Conservation (phyloP, 2,797 vertebrate species). For the Falco columbarius region DNA sequence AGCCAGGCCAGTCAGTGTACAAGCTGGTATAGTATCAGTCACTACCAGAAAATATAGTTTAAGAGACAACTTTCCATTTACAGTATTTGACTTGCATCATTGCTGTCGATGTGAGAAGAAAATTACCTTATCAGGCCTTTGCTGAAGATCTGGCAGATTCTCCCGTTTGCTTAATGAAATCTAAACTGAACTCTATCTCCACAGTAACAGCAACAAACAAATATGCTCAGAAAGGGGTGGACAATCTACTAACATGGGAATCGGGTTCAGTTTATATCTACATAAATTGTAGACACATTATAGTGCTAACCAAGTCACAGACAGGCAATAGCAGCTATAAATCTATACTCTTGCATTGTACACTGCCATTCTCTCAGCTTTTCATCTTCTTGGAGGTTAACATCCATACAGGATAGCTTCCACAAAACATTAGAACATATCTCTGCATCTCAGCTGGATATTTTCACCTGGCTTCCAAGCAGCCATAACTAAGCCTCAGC, state of each 20-base stretch:
- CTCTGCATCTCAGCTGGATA: not conserved
- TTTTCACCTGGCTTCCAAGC: not conserved
- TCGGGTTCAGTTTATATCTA: not conserved
- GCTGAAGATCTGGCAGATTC: not conserved
- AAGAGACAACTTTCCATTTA: not conserved
- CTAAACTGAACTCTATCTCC: not conserved
- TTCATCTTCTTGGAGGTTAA: not conserved
- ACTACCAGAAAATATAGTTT: not conserved
- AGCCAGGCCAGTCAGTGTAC: not conserved
- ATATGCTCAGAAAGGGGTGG: not conserved
- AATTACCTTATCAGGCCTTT: slow-evolving; percentile 9
- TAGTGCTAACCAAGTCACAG: not conserved
- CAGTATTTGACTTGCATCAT: not conserved
- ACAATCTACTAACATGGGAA: not conserved
- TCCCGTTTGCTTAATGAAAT: not conserved
- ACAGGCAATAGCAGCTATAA: not conserved
- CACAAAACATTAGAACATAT: not conserved
- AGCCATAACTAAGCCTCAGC: not conserved
- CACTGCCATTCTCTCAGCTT: not conserved
- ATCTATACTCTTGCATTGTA: not conserved
- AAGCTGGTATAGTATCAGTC: not conserved
- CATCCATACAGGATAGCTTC: not conserved
- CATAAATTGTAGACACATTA: not conserved
- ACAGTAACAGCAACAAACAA: not conserved
- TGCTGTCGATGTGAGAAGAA: not conserved